Base-by-base conservation (phyloP, 1,140 invertebrate species). In the Cydia pomonella region DNA sequence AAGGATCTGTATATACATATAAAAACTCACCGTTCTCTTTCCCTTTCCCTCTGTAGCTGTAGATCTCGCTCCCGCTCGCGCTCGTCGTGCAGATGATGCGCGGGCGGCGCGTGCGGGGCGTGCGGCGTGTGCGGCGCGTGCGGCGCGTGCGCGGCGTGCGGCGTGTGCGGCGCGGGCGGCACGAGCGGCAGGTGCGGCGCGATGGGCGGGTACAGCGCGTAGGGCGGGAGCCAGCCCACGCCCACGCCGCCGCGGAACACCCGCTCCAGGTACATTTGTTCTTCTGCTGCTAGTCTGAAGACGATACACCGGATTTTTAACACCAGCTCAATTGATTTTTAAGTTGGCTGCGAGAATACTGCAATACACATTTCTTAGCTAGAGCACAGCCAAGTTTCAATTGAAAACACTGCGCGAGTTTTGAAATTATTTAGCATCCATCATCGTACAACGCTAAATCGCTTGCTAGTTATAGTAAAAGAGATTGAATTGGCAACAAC, bases 231-330 rank as follows among this genome's bases (percentile, higher is more conserved):
- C 90, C 90, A 92, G 76, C 89, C 87, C 75, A 90, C 89, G 76
- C 89, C 89, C 62, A 88, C 87, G 73, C 90, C 89, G 80, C 88
- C 83, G 73, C 91, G 89, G 82, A 92, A 91, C 80, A 92, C 79
- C 7, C 91, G 87, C 80, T 92, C 91, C 38, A 92, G 83, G 84
- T 92, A 92, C 86, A 92, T 85, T 75, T 92, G 91, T 79, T 92
- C 91, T 75, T 92, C 91, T 4, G 91, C 91, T 27, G 91, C 91
- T 76, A 92, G 76, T 82, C 91, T 92, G 87, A 18, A 62, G 76
- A 16, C 12, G 21, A 41, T 5, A 74, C 47, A 25, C 59, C 0
- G 5, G 10, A 47, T 47, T 47, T 4, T 47, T 47, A 16, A 47
- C n/a, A n/a, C n/a, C n/a, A 47, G 41, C 7, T 72, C 3, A 75